Evolutionary conservation across 2,797 vertebrate species (phyloP), one percentile per base, ranked within the genome.

Genomic region (Gobio occitaniae): DNA sequence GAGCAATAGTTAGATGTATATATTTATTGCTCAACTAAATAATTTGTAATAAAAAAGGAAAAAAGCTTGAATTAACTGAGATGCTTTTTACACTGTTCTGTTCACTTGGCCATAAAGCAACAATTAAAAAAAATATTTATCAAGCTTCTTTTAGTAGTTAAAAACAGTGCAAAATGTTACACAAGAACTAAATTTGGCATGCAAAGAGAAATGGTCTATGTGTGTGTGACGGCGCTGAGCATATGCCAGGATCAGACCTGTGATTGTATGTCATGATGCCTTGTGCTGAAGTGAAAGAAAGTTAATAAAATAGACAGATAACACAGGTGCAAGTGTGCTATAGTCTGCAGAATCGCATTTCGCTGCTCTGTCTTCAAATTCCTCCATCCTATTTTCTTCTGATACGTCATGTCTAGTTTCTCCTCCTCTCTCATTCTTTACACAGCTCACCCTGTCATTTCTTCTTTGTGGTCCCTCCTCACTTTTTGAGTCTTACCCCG

Each of bases 401-500:
- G 10, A 29, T 25, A 63, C 80, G 78, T 79, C 44, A 68, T 47
- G 74, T 56, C 83, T 72, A 68, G 44, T 68, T 70, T 54, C 47
- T 78, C 48, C 29, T 9, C 38, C n/a, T 36, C 36, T 25, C 72
- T 52, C 48, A n/a, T 48, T 61, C 19, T 47, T 50, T 56, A 75
- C 65, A 29, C 16, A 25, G 41, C 54, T 80, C 74, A 83, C 66
- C 44, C 48, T 56, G 70, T 84, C 77, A 74, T 75, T 63, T 63
- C 10, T 66, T 76, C 70, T 41, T 56, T 48, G 50, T 78, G 11
- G 78, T 83, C 48, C 70, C 52, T 68, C 72, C 63, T 76, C 78
- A 79, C 75, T 76, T 78, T 85, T 85, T 61, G 25, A 69, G 63
- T 69, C 52, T 82, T 65, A 82, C 61, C 59, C 72, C 69, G 65